Percentiles rank a stretch among this genome's conserved stretches.
Conservation (phyloP, 2,888 invertebrate species). For the Tetropium fuscum region DNA sequence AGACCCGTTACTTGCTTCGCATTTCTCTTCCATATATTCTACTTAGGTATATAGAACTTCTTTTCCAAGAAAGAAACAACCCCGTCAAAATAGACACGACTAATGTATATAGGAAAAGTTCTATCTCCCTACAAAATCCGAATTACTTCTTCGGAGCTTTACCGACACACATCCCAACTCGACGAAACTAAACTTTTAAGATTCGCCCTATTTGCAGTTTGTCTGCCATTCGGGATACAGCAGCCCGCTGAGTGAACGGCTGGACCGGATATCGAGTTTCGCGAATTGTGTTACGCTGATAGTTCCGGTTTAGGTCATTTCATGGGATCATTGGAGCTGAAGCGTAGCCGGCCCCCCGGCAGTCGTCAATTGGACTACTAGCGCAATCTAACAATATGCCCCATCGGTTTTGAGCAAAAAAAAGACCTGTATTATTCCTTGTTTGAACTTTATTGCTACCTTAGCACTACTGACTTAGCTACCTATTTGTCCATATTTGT, state of each 20-base stretch:
- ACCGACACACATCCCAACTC: slow-evolving; percentile 16
- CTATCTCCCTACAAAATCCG: slow-evolving; percentile 12
- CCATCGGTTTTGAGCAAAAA: no score
- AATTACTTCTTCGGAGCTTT: slow-evolving; percentile 12
- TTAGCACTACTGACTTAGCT: no score
- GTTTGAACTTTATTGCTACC: no score
- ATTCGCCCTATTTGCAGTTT: slow-evolving; percentile 22
- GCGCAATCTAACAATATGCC: no score
- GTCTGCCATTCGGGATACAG: slow-evolving; percentile 14
- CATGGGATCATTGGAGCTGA: slow-evolving; percentile 41
- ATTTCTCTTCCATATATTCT: no score
- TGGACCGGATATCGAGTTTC: slow-evolving; percentile 48
- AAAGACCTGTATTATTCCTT: no score
- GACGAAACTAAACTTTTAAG: slow-evolving; percentile 22
- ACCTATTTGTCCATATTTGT: no score
- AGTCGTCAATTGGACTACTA: no score
- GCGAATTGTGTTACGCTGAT: slow-evolving; percentile 49
- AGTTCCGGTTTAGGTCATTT: slow-evolving; percentile 47
- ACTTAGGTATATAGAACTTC: no score
- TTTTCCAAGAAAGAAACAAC: no score
- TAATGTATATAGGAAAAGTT: slow-evolving; percentile 5
- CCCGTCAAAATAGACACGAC: neutral
- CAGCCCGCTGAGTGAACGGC: slow-evolving; percentile 19
- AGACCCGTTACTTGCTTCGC: no score
- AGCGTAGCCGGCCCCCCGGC: slow-evolving; percentile 17